phyloP scores from a whole-genome alignment of 2,113 vertebrate species.

The Tursiops truncatus region DNA sequence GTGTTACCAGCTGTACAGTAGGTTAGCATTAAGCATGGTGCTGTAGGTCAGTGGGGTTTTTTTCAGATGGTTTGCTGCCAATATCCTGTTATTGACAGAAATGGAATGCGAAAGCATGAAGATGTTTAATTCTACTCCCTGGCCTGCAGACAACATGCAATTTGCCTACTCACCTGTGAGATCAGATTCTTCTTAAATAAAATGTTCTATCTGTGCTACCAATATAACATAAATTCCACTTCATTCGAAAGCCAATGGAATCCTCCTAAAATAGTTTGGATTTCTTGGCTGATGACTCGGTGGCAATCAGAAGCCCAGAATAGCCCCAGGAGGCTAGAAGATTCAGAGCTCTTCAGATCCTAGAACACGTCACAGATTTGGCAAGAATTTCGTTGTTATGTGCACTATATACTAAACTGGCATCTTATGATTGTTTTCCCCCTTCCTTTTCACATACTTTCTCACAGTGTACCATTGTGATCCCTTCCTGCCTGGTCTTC shows the following conservation, averaged over 20 bases:
- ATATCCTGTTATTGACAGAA: constrained; percentile 65
- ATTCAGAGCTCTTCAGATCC: constrained; percentile 21
- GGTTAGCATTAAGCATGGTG: neutral
- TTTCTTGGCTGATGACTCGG: constrained; percentile 28
- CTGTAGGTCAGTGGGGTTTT: neutral
- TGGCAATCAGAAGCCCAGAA: constrained; percentile 31
- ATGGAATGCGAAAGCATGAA: constrained; percentile 22
- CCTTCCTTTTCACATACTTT: neutral
- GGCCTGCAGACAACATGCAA: constrained; percentile 21
- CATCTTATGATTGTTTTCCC: neutral
- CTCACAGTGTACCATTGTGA: neutral
- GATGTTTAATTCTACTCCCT: constrained; percentile 58
- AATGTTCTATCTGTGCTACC: constrained; percentile 34
- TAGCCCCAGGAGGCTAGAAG: neutral
- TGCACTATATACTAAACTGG: constrained; percentile 28
- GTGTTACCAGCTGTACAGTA: neutral
- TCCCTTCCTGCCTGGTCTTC: neutral
- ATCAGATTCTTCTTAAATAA: constrained; percentile 53
- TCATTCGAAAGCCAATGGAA: constrained; percentile 36
- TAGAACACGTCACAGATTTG: constrained; percentile 2
- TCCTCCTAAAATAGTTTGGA: constrained; percentile 29
- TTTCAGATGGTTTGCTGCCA: constrained; percentile 45
- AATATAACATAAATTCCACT: constrained; percentile 36
- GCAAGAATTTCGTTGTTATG: neutral
- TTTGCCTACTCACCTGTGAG: constrained; percentile 53